phyloP scores from a whole-genome alignment of 2,113 vertebrate genomes.

The Colinus virginianus region DNA sequence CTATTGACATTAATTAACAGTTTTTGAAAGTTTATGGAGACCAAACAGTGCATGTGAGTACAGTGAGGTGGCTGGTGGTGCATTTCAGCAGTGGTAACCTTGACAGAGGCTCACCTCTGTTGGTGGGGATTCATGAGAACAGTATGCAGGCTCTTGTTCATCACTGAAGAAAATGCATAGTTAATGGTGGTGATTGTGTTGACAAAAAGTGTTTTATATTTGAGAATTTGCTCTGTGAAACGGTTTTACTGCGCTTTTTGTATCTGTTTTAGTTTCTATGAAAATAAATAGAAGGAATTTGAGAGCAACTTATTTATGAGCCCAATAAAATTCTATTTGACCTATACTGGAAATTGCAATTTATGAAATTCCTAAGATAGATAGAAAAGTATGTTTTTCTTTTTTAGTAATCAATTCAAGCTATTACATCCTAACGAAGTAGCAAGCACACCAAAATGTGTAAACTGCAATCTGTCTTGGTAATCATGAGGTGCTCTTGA shows the following conservation, averaged over 20 bases:
- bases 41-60: background rate
- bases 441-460: background rate
- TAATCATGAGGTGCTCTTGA: background rate
- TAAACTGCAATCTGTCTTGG: background rate
- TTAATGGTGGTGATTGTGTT: background rate
- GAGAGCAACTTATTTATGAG: background rate
- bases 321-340: background rate
- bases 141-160: background rate
- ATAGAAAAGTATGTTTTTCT: slow-evolving; percentile 14
- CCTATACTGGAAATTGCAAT: background rate
- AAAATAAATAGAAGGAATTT: background rate
- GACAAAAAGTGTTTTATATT: background rate
- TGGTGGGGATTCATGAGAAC: background rate
- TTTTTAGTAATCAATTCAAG: slow-evolving; percentile 34
- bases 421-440: background rate
- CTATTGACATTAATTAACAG: background rate
- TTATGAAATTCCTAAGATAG: slow-evolving; percentile 4
- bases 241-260: background rate
- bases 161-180: background rate
- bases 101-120: background rate
- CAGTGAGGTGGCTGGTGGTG: background rate
- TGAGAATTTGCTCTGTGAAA: background rate
- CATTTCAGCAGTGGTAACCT: background rate
- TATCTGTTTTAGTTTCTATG: background rate
- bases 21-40: background rate